Evolutionary conservation across 1,140 invertebrate species (phyloP), one percentile per base, ranked within the genome.

Genomic region (Coptotermes formosanus): DNA sequence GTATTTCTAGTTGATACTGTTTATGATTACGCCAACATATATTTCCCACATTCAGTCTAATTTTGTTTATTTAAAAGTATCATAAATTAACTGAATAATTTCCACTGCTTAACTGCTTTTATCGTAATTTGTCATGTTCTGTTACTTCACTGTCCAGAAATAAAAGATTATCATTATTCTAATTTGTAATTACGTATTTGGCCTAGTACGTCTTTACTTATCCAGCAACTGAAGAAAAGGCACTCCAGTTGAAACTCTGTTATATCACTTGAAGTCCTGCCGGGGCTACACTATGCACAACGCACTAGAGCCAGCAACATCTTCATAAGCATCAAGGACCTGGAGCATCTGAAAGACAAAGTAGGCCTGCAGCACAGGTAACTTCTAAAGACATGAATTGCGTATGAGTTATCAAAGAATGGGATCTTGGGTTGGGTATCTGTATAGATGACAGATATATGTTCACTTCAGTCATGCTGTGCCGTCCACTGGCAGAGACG

Each of bases 271-370:
- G 45, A 83, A 83, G 25, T 43, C 82, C 21, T 83, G n/a, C n/a
- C 0, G 64, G 64, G 64, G 14, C n/a, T 7, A 14, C n/a, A 75
- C n/a, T 75, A 75, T 75, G 64, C n/a, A 75, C 64, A 44, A 45
- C 44, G 83, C 52, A 84, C 83, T 84, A 84, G 83, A 84, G 83
- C 83, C 83, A 84, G 30, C 83, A 84, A 84, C 83, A 84, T 84
- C 45, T 84, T 84, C 83, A 84, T 52, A 84, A 84, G 83, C 83
- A 84, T 84, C 83, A 84, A 25, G 83, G 83, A 84, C 30, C 55
- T 12, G 45, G 45, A 84, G 83, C 83, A 84, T 84, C 83, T 84
- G 83, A 48, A 59, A 84, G 59, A 44, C 11, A 82, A 82, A 44
- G 9, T 38, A 75, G 4, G n/a, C 30, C 19, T 21, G 2, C 19